Conservation (phyloP, 2,797 vertebrate genomes). For the Philypnodon macrostomus region DNA sequence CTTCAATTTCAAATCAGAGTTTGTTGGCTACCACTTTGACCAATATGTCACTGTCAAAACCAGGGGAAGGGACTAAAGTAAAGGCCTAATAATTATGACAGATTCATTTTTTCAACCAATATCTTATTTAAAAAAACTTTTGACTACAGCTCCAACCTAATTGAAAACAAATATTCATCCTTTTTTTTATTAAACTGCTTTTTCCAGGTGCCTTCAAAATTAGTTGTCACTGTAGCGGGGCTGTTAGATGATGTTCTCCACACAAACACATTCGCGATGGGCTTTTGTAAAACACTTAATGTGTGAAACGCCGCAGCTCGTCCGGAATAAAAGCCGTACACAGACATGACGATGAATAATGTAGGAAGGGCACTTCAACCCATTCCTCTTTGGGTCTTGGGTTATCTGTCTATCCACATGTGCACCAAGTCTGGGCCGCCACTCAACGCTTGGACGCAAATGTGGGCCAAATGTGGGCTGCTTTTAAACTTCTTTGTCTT, state of each 20-base stretch:
- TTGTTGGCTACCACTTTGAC: no score
- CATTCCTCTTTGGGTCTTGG: conserved; percentile 21
- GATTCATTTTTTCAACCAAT: no score
- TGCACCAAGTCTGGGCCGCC: not conserved
- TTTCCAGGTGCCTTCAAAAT: conserved; percentile 39
- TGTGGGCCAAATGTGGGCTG: conserved; percentile 46
- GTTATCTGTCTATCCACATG: conserved; percentile 8
- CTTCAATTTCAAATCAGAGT: no score
- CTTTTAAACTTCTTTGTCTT: conserved; percentile 29
- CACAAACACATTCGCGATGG: conserved; percentile 24
- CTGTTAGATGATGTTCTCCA: conserved; percentile 62
- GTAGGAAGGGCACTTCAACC: conserved; percentile 41
- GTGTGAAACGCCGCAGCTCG: conserved; percentile 65
- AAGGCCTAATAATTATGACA: no score
- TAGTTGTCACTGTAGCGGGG: conserved; percentile 62
- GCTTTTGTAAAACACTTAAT: conserved; percentile 66
- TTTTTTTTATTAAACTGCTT: conserved; percentile 46
- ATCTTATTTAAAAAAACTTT: no score
- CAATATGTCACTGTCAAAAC: no score
- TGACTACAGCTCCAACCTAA: no score
- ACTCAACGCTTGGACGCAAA: conserved; percentile 59
- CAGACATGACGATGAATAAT: conserved; percentile 66
- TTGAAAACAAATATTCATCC: conserved; percentile 54
- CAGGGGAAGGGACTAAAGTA: no score
- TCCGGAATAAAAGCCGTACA: conserved; percentile 70